phyloP scores from a whole-genome alignment of 2,888 invertebrate species.

The Celastrina argiolus region DNA sequence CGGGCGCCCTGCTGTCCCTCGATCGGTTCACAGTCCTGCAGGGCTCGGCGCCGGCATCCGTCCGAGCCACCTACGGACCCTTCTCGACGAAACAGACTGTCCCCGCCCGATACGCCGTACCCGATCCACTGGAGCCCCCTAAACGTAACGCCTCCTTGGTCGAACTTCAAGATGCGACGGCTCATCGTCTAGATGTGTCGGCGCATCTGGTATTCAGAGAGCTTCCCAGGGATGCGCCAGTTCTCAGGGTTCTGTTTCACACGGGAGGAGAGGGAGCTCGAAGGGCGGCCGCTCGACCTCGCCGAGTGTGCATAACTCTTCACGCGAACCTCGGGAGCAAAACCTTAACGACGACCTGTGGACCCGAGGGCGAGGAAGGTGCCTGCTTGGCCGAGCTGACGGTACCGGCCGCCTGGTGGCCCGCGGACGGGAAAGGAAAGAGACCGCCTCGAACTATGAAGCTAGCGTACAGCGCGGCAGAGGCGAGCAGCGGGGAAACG shows the following conservation, averaged over 20 bases:
- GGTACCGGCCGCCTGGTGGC: slow-evolving; percentile 95
- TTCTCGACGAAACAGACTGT: slow-evolving; percentile 97
- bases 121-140: slow-evolving; percentile 86
- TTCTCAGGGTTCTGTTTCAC: slow-evolving; percentile 94
- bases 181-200: slow-evolving; percentile 91
- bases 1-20: slow-evolving; percentile 86
- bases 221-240: slow-evolving; percentile 92
- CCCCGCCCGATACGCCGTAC: slow-evolving; percentile 91
- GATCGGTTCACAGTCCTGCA: slow-evolving; percentile 95
- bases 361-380: slow-evolving; percentile 94
- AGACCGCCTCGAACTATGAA: slow-evolving; percentile 86
- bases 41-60: slow-evolving; percentile 92
- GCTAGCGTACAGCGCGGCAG: slow-evolving; percentile 92
- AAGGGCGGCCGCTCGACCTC: slow-evolving; percentile 82
- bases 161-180: slow-evolving; percentile 80
- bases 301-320: slow-evolving; percentile 88
- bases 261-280: slow-evolving; percentile 90
- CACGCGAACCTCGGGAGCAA: slow-evolving; percentile 82
- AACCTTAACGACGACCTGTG: slow-evolving; percentile 91
- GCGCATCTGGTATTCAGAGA: slow-evolving; percentile 94
- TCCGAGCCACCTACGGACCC: slow-evolving; percentile 95
- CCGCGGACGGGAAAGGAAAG: slow-evolving; percentile 79
- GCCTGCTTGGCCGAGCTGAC: slow-evolving; percentile 94
- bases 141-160: slow-evolving; percentile 77
- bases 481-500: slow-evolving; percentile 84